Conservation (phyloP, 2,113 vertebrate genomes). For the Alectura lathami region DNA sequence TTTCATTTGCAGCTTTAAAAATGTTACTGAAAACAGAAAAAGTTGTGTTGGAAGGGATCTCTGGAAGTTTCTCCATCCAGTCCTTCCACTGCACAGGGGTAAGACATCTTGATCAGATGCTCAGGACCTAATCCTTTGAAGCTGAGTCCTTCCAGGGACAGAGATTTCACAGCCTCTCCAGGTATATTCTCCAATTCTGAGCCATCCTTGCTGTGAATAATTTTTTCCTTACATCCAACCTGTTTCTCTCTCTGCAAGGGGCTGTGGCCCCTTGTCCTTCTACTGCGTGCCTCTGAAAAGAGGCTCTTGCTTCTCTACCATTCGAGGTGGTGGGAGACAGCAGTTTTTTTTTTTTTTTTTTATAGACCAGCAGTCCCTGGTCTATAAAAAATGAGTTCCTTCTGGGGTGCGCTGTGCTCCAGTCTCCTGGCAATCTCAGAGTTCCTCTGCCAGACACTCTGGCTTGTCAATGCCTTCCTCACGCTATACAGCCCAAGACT, state of each 20-base stretch:
- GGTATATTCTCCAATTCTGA: neutral
- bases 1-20: neutral
- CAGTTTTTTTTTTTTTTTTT: neutral
- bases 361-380: no score
- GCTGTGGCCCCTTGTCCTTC: neutral
- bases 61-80: accelerated
- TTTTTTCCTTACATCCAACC: neutral
- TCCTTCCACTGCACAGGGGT: neutral
- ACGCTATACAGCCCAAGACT: neutral
- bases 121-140: neutral
- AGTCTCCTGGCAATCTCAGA: neutral
- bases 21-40: neutral
- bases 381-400: neutral
- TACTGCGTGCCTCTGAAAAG: neutral
- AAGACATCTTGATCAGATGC: neutral
- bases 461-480: neutral
- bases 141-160: neutral
- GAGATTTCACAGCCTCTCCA: neutral
- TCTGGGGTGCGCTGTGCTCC: neutral
- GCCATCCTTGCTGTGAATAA: neutral
- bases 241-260: neutral
- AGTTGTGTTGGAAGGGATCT: neutral
- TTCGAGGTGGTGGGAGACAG: neutral
- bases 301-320: neutral
- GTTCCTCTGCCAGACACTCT: neutral